phyloP scores from a whole-genome alignment of 2,797 vertebrate genomes.

The Streptopelia turtur region DNA sequence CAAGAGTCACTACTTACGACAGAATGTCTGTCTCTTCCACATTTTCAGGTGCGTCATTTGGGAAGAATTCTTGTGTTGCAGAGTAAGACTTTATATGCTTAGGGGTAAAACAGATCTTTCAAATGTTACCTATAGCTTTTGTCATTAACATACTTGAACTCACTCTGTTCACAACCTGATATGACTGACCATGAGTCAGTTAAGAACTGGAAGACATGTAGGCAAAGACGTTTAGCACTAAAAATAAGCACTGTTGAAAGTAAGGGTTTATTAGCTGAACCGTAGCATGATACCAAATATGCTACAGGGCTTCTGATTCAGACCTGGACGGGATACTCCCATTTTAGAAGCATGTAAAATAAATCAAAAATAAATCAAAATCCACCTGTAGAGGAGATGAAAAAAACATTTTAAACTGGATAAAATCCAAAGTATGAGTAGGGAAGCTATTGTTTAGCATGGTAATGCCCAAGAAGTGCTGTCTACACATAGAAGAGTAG shows the following conservation, averaged over 20 bases:
- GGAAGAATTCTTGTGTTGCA: not conserved
- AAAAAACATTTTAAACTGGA: not conserved
- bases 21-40: not conserved
- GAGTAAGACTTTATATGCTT: not conserved
- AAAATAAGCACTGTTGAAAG: not conserved
- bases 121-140: not conserved
- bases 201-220: not conserved
- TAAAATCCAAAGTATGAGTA: not conserved
- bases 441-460: too few relatives aligned
- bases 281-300: not conserved
- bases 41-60: not conserved
- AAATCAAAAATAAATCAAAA: not conserved
- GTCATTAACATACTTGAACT: not conserved
- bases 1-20: not conserved
- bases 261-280: not conserved
- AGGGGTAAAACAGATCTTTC: not conserved
- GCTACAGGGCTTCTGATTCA: not conserved
- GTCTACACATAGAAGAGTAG: too few relatives aligned
- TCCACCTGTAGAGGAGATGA: not conserved
- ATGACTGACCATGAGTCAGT: not conserved
- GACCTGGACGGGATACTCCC: not conserved
- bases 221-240: not conserved
- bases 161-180: not conserved
- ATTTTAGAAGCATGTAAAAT: not conserved
- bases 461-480: too few relatives aligned